A percentile compares a stretch with the other conserved stretches of the same genome.
phyloP scores from a whole-genome alignment of 2,888 invertebrate species.

The Alloscopus bannaensis region DNA sequence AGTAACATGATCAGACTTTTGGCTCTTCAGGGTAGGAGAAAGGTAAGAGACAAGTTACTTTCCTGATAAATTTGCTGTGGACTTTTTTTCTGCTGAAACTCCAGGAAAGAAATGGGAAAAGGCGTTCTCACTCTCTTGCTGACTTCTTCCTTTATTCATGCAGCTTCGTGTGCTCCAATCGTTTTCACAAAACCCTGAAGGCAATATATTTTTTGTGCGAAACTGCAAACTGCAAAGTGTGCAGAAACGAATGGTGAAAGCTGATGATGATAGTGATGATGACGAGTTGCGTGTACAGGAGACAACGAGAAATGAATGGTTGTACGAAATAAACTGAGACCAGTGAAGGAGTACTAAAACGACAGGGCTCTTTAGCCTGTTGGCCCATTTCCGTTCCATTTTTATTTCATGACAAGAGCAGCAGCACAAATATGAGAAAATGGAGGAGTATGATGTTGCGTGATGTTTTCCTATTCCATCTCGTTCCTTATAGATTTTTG shows the following conservation, averaged over 20 bases:
- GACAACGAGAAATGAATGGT: slow-evolving; percentile 13
- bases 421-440: background rate
- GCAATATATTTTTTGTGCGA: slow-evolving; percentile 46
- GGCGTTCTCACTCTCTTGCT: slow-evolving; percentile 26
- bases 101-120: slow-evolving; percentile 46
- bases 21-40: too few species aligned
- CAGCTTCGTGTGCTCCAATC: background rate
- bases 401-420: background rate
- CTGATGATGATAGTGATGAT: slow-evolving; percentile 20
- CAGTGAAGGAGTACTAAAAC: slow-evolving; percentile 11
- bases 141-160: slow-evolving; percentile 29
- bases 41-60: too few species aligned
- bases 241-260: slow-evolving; percentile 52
- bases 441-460: background rate
- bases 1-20: too few species aligned
- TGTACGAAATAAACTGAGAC: too few species aligned
- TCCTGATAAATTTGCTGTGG: slow-evolving; percentile 15
- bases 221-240: slow-evolving; percentile 47
- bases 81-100: slow-evolving; percentile 45
- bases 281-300: background rate
- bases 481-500: slow-evolving; percentile 7
- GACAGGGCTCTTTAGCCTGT: slow-evolving; percentile 39
- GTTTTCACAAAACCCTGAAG: slow-evolving; percentile 34
- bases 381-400: slow-evolving; percentile 53
- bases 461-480: slow-evolving; percentile 15